Evolutionary conservation across 2,113 vertebrate species (phyloP).

Genomic region (Toxotes chatareus): DNA sequence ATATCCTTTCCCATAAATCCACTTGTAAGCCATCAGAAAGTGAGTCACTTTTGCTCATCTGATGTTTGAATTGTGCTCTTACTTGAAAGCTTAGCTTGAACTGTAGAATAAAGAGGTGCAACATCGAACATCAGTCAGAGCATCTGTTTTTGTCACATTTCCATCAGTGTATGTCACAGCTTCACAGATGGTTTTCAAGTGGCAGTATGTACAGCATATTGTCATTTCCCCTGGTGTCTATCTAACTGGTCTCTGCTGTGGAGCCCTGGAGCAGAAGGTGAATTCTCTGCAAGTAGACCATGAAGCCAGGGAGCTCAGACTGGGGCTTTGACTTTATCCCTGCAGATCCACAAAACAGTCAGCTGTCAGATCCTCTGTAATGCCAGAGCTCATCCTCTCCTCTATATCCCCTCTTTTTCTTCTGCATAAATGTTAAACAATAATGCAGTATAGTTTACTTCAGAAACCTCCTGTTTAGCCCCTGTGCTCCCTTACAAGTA

Average conservation of each 20-base stretch:
- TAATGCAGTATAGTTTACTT: slow-evolving; percentile 10
- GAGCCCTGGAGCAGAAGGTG: not conserved
- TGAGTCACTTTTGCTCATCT: not conserved
- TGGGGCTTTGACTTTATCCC: slow-evolving; percentile 29
- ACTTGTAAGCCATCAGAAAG: not conserved
- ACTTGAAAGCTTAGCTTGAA: not conserved
- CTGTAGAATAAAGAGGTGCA: not conserved
- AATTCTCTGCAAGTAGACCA: slow-evolving; percentile 1
- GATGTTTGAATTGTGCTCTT: not conserved
- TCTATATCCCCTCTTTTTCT: not conserved
- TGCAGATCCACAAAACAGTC: slow-evolving; percentile 5
- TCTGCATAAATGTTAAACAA: slow-evolving; percentile 14
- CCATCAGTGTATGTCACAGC: not conserved
- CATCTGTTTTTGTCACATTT: not conserved
- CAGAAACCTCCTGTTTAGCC: slow-evolving; percentile 1
- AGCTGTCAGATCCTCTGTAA: not conserved
- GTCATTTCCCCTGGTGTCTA: not conserved
- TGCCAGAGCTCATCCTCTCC: not conserved
- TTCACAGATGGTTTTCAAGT: not conserved
- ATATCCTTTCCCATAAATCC: not conserved
- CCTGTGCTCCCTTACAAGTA: slow-evolving; percentile 31
- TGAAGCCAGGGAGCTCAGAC: slow-evolving; percentile 2
- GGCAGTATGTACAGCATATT: not conserved
- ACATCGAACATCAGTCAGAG: not conserved
- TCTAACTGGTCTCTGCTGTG: not conserved